phyloP scores from a whole-genome alignment of 2,113 vertebrate genomes.

The Oxygymnocypris stewartii region DNA sequence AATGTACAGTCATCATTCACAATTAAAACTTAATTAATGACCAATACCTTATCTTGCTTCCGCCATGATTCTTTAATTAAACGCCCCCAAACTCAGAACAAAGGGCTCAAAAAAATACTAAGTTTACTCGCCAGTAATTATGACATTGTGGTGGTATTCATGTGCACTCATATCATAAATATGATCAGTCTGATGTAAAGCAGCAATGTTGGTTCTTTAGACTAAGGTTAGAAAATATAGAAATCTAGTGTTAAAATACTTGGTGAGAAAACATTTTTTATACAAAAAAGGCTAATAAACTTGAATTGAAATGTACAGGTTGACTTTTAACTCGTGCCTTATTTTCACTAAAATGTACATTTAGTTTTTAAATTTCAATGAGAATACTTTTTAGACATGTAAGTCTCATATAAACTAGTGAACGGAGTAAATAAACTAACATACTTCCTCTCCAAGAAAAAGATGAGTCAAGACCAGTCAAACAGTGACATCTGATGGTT shows the following conservation, averaged over 20 bases:
- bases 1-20: neutral
- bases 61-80: slow-evolving; percentile 1
- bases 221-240: neutral
- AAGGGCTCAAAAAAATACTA: neutral
- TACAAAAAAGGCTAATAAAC: neutral
- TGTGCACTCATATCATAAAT: slow-evolving; percentile 2
- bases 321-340: neutral
- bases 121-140: neutral
- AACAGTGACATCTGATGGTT: slow-evolving; percentile 47
- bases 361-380: neutral
- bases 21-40: slow-evolving; percentile 3
- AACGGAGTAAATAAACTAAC: neutral
- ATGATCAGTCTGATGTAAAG: neutral
- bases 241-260: neutral
- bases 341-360: neutral
- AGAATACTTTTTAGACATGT: neutral
- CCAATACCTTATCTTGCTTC: neutral
- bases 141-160: neutral
- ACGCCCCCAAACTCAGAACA: neutral
- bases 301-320: neutral
- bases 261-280: neutral
- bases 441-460: neutral
- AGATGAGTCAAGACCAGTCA: slow-evolving; percentile 37
- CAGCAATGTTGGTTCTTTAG: neutral
- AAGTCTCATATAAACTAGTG: neutral